A percentile compares a stretch with the other conserved stretches of the same genome.
Conservation (phyloP, 2,113 vertebrate genomes). For the Equus quagga region DNA sequence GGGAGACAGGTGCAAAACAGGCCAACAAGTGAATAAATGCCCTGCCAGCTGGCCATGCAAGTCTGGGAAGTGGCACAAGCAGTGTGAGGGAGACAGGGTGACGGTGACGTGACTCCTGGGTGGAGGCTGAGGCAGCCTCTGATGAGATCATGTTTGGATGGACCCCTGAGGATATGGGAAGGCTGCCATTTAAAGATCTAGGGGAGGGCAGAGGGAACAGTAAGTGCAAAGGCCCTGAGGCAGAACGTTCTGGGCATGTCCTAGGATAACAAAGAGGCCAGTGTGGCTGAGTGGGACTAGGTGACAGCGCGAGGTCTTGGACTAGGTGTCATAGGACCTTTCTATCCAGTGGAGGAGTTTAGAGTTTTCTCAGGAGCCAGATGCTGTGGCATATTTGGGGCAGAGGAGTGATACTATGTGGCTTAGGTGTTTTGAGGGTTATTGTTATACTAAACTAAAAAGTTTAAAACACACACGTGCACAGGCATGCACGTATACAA, state of each 20-base stretch:
- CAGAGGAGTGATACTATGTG: not conserved
- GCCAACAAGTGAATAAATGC: no score
- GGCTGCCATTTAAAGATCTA: not conserved
- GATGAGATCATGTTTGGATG: no score
- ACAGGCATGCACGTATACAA: no score
- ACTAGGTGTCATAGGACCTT: not conserved
- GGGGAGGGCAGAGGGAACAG: not conserved
- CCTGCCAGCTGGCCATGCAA: accelerated
- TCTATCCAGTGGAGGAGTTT: not conserved
- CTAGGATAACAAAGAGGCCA: not conserved
- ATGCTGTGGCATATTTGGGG: not conserved
- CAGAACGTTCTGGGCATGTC: accelerated
- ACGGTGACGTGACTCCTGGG: accelerated
- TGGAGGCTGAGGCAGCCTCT: not conserved
- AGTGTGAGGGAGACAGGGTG: accelerated
- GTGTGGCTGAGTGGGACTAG: not conserved
- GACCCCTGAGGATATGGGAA: not conserved
- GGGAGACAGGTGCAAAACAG: not conserved
- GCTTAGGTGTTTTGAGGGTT: not conserved
- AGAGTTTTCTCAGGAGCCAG: not conserved
- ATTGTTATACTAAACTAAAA: not conserved
- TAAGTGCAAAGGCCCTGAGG: not conserved
- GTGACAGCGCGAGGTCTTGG: not conserved
- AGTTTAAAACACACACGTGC: not conserved
- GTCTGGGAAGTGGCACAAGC: not conserved